Conservation (phyloP, 2,113 vertebrate species). For the Siniperca chuatsi region DNA sequence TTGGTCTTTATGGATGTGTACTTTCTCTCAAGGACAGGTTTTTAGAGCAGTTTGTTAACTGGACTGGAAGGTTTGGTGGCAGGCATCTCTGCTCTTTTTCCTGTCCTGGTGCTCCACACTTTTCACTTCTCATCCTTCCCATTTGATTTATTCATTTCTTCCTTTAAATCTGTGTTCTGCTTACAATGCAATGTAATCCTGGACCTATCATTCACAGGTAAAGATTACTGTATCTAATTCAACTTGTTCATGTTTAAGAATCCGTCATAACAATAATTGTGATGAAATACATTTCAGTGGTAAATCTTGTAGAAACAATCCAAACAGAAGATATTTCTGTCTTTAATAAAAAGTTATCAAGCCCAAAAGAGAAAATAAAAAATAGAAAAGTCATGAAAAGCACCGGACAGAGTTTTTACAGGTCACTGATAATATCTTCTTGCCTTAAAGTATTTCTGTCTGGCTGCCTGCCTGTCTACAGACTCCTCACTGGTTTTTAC, state of each 20-base stretch:
- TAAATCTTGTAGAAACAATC: not conserved
- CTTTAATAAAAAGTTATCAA: not conserved
- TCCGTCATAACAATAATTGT: not conserved
- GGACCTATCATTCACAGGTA: not conserved
- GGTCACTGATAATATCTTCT: slow-evolving; percentile 27
- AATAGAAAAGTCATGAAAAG: not conserved
- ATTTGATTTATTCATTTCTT: not conserved
- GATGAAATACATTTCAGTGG: not conserved
- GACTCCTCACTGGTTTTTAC: slow-evolving; percentile 50
- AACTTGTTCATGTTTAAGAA: not conserved
- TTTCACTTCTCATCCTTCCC: slow-evolving; percentile 10
- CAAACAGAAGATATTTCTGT: not conserved
- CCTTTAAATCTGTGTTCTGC: not conserved
- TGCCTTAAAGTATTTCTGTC: slow-evolving; percentile 8
- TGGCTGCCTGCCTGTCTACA: slow-evolving; percentile 32
- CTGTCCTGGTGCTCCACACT: not conserved
- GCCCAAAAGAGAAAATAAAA: too few species aligned
- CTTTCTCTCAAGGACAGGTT: slow-evolving; percentile 19
- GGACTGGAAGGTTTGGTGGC: not conserved
- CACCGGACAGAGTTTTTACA: slow-evolving; percentile 3
- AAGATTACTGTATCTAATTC: not conserved
- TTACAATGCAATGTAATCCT: not conserved
- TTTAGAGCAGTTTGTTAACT: slow-evolving; percentile 28
- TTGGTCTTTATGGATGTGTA: slow-evolving; percentile 33
- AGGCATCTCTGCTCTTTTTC: not conserved